phyloP scores from a whole-genome alignment of 2,797 vertebrate genomes.

The Paramormyrops hopkinsi region DNA sequence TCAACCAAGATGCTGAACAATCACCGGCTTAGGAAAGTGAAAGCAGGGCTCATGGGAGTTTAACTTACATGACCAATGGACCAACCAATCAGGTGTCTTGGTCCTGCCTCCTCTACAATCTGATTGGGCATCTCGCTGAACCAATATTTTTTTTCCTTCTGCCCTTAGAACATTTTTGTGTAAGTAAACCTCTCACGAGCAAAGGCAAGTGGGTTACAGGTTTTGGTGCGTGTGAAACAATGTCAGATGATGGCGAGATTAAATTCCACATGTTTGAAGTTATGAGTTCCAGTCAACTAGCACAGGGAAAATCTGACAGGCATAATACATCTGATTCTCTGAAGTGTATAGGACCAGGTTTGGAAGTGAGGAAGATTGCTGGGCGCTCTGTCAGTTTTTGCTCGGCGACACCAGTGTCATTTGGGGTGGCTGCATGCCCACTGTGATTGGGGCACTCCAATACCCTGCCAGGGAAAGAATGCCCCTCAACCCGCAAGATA shows the following conservation, averaged over 20 bases:
- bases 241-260: background rate
- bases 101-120: background rate
- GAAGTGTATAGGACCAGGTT: background rate
- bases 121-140: background rate
- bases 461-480: background rate
- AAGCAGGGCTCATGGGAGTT: background rate
- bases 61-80: background rate
- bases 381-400: background rate
- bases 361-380: background rate
- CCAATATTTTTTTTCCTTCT: background rate
- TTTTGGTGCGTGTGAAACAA: background rate
- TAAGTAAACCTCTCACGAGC: background rate
- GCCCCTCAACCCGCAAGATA: background rate
- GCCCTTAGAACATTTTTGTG: background rate
- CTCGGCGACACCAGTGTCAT: background rate
- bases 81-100: background rate
- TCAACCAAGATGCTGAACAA: background rate
- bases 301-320: background rate
- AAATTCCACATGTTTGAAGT: background rate
- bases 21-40: background rate
- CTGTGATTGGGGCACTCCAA: background rate
- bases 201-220: background rate
- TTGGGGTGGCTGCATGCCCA: background rate
- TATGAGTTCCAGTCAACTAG: background rate
- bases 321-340: background rate